Evolutionary conservation across 2,113 vertebrate genomes (phyloP).

Genomic region (Carettochelys insculpta): DNA sequence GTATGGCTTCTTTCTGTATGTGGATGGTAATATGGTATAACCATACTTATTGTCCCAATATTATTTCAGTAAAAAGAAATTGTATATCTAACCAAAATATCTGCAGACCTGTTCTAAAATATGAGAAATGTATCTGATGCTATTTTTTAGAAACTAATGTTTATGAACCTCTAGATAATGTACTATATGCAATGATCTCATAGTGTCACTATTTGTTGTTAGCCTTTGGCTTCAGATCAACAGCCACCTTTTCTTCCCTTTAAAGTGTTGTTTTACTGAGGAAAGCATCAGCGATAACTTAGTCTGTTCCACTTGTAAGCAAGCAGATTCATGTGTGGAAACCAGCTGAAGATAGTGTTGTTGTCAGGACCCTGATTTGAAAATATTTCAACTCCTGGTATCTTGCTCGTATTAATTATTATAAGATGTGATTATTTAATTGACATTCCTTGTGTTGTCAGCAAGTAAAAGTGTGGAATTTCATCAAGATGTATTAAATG

Average conservation of each 20-base stretch:
- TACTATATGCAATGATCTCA: neutral
- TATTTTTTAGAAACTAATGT: rapidly evolving
- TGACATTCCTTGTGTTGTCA: neutral
- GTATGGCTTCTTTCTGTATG: neutral
- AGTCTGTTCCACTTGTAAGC: neutral
- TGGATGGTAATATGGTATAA: rapidly evolving
- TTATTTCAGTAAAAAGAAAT: neutral
- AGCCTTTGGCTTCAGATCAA: neutral
- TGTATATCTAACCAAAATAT: neutral
- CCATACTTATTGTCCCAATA: neutral
- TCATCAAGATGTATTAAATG: neutral
- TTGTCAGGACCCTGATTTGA: neutral
- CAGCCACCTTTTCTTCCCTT: neutral
- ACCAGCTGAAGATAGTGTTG: neutral
- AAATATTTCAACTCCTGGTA: neutral
- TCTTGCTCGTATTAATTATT: rapidly evolving
- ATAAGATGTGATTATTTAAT: no score
- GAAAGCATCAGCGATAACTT: neutral
- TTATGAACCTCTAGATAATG: neutral
- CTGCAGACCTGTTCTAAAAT: neutral
- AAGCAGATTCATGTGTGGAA: neutral
- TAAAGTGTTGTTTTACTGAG: neutral
- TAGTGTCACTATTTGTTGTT: rapidly evolving
- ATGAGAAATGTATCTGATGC: neutral
- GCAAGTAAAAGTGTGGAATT: neutral